Percentiles rank a stretch among this genome's conserved stretches.
Conservation (phyloP, 2,888 invertebrate genomes). For the Patella depressa region DNA sequence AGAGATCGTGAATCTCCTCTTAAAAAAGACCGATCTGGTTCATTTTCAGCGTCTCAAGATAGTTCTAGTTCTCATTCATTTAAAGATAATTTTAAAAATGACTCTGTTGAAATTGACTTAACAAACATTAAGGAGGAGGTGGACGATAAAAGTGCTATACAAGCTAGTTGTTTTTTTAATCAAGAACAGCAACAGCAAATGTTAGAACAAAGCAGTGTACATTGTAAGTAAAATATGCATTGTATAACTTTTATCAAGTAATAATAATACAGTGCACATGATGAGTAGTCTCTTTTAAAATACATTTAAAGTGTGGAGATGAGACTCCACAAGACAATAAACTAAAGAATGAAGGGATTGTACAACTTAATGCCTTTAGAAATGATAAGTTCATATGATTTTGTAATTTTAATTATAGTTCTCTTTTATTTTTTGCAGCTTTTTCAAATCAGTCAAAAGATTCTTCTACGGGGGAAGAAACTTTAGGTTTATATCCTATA, state of each 20-base stretch:
- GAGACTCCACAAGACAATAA: too few relatives aligned
- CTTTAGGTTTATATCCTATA: background rate
- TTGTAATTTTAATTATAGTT: too few relatives aligned
- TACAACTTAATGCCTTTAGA: too few relatives aligned
- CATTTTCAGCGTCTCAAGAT: background rate
- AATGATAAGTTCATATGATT: too few relatives aligned
- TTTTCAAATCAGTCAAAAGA: too few relatives aligned
- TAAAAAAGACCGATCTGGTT: background rate
- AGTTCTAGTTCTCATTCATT: constrained; percentile 4
- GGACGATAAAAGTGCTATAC: constrained; percentile 7
- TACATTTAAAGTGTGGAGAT: too few relatives aligned
- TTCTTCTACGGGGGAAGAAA: too few relatives aligned
- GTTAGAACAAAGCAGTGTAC: constrained; percentile 4
- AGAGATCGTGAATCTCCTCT: background rate
- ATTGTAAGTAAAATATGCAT: background rate
- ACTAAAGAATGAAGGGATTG: too few relatives aligned
- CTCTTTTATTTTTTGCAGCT: too few relatives aligned
- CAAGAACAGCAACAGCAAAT: constrained; percentile 1
- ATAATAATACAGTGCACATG: too few relatives aligned
- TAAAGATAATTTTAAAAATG: background rate
- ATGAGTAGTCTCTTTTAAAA: too few relatives aligned
- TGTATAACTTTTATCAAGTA: too few relatives aligned
- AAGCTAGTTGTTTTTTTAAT: constrained; percentile 8
- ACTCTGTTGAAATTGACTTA: background rate
- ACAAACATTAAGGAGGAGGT: constrained; percentile 5